Evolutionary conservation across 2,888 invertebrate genomes (phyloP).

Genomic region (Erebia epiphron): DNA sequence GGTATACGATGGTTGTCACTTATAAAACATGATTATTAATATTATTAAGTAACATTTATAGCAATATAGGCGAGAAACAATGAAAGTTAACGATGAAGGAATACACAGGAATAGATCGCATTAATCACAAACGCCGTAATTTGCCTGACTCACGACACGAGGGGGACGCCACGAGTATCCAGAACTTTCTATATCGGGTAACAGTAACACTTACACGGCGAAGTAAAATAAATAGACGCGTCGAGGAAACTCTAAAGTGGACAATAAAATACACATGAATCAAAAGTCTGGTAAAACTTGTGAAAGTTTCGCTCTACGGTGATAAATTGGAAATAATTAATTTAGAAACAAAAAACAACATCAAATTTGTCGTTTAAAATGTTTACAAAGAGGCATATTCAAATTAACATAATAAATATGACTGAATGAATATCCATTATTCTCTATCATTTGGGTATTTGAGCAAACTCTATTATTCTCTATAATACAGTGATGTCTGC

Average conservation of each 20-base stretch:
- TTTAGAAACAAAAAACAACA: not conserved
- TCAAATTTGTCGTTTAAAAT: not conserved
- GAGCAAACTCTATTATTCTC: not conserved
- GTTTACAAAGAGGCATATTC: not conserved
- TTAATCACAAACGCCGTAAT: slow-evolving; percentile 78
- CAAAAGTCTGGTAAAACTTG: slow-evolving; percentile 17
- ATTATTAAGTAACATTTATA: not conserved
- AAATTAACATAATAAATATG: not conserved
- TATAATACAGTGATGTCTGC: not conserved
- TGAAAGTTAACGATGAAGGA: slow-evolving; percentile 56
- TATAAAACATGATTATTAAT: not conserved
- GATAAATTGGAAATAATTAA: not conserved
- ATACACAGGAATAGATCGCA: slow-evolving; percentile 72
- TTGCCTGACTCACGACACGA: slow-evolving; percentile 78
- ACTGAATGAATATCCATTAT: not conserved
- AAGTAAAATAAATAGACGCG: slow-evolving; percentile 56
- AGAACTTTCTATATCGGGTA: slow-evolving; percentile 73
- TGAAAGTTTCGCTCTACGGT: not conserved
- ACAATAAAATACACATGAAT: slow-evolving; percentile 36
- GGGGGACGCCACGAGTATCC: slow-evolving; percentile 69
- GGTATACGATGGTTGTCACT: not conserved
- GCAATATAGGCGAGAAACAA: slow-evolving; percentile 53
- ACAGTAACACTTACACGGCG: slow-evolving; percentile 63
- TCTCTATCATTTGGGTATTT: not conserved
- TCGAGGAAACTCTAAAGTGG: slow-evolving; percentile 35